Conservation (phyloP, 1,140 invertebrate genomes). For the Drosophila kurseongensis region DNA sequence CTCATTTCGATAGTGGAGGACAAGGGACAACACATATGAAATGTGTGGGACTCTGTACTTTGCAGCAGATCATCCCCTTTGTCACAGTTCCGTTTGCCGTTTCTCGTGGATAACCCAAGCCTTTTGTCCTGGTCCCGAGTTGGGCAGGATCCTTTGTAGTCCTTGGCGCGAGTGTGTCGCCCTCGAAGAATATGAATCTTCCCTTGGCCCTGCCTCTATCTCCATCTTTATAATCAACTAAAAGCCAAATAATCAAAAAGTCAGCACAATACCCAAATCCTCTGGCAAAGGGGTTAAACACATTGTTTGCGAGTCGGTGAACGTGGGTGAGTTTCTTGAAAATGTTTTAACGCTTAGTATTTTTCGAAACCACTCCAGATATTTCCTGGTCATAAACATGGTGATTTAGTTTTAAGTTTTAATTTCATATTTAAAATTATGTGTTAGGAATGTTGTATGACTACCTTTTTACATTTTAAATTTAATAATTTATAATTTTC, state of each 20-base stretch:
- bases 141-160: constrained; percentile 49
- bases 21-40: constrained; percentile 16
- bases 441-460: too few species aligned
- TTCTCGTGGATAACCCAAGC: constrained; percentile 28
- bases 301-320: constrained; percentile 31
- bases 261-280: constrained; percentile 61
- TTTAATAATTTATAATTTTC: too few species aligned
- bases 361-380: constrained; percentile 15
- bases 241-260: constrained; percentile 82
- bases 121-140: constrained; percentile 54
- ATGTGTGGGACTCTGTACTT: constrained; percentile 16
- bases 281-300: constrained; percentile 28
- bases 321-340: constrained; percentile 2
- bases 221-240: constrained; percentile 77
- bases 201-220: constrained; percentile 5
- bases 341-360: constrained; percentile 18
- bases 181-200: constrained; percentile 42
- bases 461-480: too few species aligned
- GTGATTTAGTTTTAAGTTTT: constrained; percentile 9
- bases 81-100: constrained; percentile 69
- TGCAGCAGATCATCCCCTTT: constrained; percentile 50
- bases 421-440: neutral
- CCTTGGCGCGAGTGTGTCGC: constrained; percentile 21
- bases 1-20: constrained; percentile 12
- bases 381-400: constrained; percentile 1